phyloP scores from a whole-genome alignment of 2,888 invertebrate genomes.

The Trachelus stipa region DNA sequence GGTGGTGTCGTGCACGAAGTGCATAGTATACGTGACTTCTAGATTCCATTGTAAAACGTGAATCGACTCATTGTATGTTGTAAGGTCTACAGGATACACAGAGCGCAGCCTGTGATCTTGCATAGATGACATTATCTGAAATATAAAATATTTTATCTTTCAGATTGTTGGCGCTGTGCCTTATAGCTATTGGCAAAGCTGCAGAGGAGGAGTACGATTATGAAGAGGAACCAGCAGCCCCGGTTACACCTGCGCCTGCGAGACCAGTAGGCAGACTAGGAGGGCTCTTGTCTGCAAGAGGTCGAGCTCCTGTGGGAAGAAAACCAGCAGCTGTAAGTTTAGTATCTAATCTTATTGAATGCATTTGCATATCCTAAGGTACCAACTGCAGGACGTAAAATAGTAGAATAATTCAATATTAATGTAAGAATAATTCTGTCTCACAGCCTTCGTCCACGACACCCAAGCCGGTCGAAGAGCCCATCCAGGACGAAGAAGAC shows the following conservation, averaged over 20 bases:
- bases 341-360: neutral
- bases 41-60: neutral
- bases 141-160: conserved; percentile 2
- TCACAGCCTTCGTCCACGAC: conserved; percentile 50
- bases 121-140: neutral
- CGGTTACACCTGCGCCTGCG: conserved; percentile 48
- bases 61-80: neutral
- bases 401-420: neutral
- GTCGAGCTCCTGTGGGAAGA: conserved; percentile 41
- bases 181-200: conserved; percentile 47
- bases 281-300: conserved; percentile 49
- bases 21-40: neutral
- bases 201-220: conserved; percentile 57
- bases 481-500: conserved; percentile 63
- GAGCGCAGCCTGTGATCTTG: neutral
- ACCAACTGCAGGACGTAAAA: neutral
- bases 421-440: neutral
- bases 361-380: neutral
- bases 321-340: conserved; percentile 43
- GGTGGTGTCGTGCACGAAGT: conserved; percentile 19
- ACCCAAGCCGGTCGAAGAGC: conserved; percentile 48
- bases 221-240: conserved; percentile 50
- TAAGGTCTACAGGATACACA: neutral
- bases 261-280: conserved; percentile 46
- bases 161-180: conserved; percentile 49